Conservation (phyloP, 1,140 invertebrate genomes). For the Oryctes rhinoceros region DNA sequence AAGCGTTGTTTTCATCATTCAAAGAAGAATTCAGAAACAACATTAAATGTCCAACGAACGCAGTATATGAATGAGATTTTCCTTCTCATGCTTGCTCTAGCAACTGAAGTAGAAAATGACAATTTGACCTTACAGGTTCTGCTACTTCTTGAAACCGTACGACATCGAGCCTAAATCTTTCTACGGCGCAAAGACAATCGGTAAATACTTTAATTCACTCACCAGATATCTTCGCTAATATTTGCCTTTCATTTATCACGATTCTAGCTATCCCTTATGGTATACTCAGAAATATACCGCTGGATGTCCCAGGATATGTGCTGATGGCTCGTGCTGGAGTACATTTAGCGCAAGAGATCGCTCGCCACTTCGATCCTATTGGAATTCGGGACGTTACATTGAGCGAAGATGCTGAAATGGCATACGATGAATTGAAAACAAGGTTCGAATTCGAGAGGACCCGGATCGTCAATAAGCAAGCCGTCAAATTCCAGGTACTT, state of each 20-base stretch:
- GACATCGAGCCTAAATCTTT: slow-evolving; percentile 15
- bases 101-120: too few species aligned
- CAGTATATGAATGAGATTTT: too few species aligned
- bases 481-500: not conserved
- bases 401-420: not conserved
- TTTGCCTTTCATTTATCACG: too few species aligned
- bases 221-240: not conserved
- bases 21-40: too few species aligned
- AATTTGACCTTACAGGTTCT: slow-evolving; percentile 21
- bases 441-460: not conserved
- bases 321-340: slow-evolving; percentile 45
- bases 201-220: slow-evolving; percentile 6
- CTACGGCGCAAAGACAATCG: not conserved
- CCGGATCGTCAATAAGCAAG: not conserved
- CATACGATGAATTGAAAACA: not conserved
- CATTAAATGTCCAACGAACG: too few species aligned
- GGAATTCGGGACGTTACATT: slow-evolving; percentile 17
- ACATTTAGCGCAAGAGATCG: slow-evolving; percentile 47
- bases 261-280: slow-evolving; percentile 40
- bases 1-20: too few species aligned
- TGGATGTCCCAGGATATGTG: slow-evolving; percentile 45
- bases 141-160: slow-evolving; percentile 15
- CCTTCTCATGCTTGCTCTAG: too few species aligned
- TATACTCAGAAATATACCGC: slow-evolving; percentile 28
- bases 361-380: slow-evolving; percentile 46